A percentile compares a stretch with the other conserved stretches of the same genome.
phyloP scores from a whole-genome alignment of 2,113 vertebrate species.

The Cryptotis parvus region DNA sequence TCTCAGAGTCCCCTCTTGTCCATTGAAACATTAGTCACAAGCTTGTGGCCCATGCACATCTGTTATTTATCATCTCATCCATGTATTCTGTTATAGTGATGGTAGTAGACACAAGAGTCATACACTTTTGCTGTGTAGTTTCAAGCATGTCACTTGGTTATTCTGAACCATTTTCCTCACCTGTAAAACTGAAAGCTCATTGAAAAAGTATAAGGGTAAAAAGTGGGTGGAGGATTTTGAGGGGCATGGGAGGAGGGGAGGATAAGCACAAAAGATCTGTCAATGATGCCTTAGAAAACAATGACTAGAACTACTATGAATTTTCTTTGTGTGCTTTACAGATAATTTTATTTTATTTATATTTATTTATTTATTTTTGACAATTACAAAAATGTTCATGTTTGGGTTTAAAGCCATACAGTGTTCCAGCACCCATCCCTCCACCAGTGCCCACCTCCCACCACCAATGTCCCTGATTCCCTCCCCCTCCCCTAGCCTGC shows the following conservation, averaged over 20 bases:
- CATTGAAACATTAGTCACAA: not conserved
- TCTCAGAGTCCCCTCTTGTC: not conserved
- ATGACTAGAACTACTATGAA: not conserved
- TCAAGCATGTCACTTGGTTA: not conserved
- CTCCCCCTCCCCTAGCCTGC: no score
- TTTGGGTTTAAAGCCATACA: no score
- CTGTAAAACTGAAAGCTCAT: not conserved
- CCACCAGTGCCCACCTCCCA: no score
- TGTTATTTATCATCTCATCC: not conserved
- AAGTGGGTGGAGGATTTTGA: no score
- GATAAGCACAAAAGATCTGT: not conserved
- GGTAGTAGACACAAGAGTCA: not conserved
- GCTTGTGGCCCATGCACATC: not conserved
- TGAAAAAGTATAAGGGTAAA: not conserved
- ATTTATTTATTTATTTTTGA: no score
- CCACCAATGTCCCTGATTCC: no score
- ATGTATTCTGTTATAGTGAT: not conserved
- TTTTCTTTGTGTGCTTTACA: slow-evolving; percentile 20
- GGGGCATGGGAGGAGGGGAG: not conserved
- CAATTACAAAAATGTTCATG: no score
- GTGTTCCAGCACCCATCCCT: no score
- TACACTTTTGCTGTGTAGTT: not conserved
- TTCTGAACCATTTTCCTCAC: not conserved
- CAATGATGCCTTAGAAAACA: not conserved
- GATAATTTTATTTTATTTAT: no score